Percentiles rank a stretch among this genome's conserved stretches.
Evolutionary conservation across 2,113 vertebrate genomes (phyloP).

Genomic region (Psophia crepitans): DNA sequence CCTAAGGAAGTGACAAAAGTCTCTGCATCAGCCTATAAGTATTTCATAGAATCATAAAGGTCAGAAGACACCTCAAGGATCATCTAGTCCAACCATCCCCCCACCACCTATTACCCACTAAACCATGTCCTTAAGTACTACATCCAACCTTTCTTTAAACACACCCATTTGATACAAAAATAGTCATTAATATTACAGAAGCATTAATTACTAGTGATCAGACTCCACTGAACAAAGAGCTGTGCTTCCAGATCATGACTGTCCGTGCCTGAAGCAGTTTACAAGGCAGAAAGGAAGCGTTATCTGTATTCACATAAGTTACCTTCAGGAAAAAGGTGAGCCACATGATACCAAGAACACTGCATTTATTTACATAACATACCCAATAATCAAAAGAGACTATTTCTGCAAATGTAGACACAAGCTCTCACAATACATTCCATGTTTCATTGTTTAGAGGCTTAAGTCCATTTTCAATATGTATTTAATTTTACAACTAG

Average conservation of each 20-base stretch:
- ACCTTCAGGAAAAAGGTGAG: background rate
- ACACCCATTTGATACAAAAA: background rate
- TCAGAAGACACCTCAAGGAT: too few relatives aligned
- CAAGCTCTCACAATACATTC: background rate
- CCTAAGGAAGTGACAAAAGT: background rate
- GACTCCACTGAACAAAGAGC: background rate
- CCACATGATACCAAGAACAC: background rate
- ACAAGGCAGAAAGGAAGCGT: background rate
- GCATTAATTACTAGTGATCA: background rate
- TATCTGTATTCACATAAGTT: background rate
- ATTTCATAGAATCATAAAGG: too few relatives aligned
- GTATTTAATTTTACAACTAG: background rate
- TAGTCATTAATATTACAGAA: background rate
- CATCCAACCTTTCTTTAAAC: too few relatives aligned
- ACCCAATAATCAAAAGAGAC: background rate
- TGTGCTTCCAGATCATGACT: rapidly evolving
- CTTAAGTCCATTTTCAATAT: background rate
- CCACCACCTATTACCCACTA: too few relatives aligned
- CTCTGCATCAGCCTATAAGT: background rate
- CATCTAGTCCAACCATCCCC: too few relatives aligned
- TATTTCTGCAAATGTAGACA: background rate
- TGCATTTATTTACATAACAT: background rate
- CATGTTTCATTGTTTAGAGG: background rate
- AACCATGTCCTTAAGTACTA: too few relatives aligned
- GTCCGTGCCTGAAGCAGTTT: background rate